Evolutionary conservation across 2,797 vertebrate species (phyloP), one percentile per base, ranked within the genome.

Genomic region (Mareca penelope): DNA sequence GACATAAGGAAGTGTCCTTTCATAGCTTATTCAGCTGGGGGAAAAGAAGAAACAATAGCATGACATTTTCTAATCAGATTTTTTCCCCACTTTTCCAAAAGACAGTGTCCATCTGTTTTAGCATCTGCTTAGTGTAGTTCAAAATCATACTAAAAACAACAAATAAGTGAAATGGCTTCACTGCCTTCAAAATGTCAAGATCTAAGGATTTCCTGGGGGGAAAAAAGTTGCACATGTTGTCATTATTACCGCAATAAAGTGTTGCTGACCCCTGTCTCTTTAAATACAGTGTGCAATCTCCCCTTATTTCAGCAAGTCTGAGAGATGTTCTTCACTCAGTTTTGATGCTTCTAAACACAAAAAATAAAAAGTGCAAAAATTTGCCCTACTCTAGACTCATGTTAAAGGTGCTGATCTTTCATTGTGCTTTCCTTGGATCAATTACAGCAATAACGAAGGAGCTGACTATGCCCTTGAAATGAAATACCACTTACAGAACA

Each of bases 91-190:
- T 93, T 84, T 90, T 94, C 78, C 55, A 77, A 91, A 97, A 97
- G 95, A 96, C 95, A 95, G 88, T 94, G 93, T 97, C 97, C 97
- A 96, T 98, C 96, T 97, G 96, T 96, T 97, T 93, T 64, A 97
- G 96, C 96, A 97, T 97, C 97, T 97, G 97, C 79, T 98, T 93
- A 90, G 12, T 90, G 95, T 92, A 94, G 89, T 95, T 97, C 86
- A 96, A 94, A 94, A 96, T 94, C 90, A 85, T 96, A 68, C 91
- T 76, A 88, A 96, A 73, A 91, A 76, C 94, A 96, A 89, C 82
- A 94, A 95, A 85, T 93, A 92, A 93, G 77, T 67, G 33, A 95
- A 90, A 96, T 92, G 89, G 76, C 61, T 95, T 83, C 81, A 68
- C 67, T 91, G 92, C 79, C 89, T 96, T 91, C 82, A 94, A 85